phyloP scores from a whole-genome alignment of 2,113 vertebrate species.

The Hippocampus zosterae region DNA sequence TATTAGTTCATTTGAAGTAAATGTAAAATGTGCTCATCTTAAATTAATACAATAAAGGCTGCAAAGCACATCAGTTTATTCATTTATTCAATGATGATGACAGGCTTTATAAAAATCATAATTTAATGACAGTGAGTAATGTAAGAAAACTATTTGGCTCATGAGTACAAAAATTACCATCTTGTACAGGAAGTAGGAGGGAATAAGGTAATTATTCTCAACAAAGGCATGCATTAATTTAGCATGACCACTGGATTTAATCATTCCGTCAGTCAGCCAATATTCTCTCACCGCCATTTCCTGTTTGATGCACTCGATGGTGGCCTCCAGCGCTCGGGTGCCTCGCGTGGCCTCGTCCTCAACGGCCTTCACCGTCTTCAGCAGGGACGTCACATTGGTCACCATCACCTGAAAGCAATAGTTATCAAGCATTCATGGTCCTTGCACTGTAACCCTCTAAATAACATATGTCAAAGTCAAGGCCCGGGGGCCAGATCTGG shows the following conservation, averaged over 20 bases:
- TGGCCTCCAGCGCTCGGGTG: slow-evolving; percentile 92
- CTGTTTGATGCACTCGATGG: slow-evolving; percentile 96
- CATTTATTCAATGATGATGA: too few species aligned
- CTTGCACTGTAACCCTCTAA: not conserved
- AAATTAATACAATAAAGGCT: too few species aligned
- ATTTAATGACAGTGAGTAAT: too few species aligned
- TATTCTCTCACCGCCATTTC: slow-evolving; percentile 80
- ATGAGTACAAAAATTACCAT: not conserved
- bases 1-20: too few species aligned
- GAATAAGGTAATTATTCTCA: not conserved
- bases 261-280: not conserved
- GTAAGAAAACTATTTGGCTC: not conserved
- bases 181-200: too few species aligned
- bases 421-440: not conserved
- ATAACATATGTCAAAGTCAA: not conserved
- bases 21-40: too few species aligned
- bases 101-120: too few species aligned
- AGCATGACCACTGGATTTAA: not conserved
- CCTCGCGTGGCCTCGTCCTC: slow-evolving; percentile 97
- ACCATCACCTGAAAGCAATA: slow-evolving; percentile 86
- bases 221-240: not conserved
- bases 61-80: too few species aligned
- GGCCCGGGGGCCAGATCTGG: too few species aligned
- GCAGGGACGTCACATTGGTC: slow-evolving; percentile 94
- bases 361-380: slow-evolving; percentile 97